Evolutionary conservation across 2,113 vertebrate species (phyloP).

Genomic region (Tricholaema leucomelas): DNA sequence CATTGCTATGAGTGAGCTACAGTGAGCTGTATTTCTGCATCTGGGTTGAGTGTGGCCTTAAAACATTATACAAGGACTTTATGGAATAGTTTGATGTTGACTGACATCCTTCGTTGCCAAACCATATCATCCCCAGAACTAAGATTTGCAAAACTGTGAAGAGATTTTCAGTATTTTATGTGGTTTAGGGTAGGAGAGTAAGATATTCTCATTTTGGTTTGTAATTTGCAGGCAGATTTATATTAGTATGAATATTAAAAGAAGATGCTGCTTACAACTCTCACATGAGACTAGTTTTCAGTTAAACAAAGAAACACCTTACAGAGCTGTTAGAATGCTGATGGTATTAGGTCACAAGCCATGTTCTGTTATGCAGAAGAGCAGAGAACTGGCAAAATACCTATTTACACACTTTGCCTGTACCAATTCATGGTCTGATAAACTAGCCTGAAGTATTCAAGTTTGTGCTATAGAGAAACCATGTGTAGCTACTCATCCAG

Average conservation of each 20-base stretch:
- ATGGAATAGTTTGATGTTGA: not conserved
- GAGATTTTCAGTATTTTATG: not conserved
- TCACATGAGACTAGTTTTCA: not conserved
- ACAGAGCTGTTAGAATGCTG: not conserved
- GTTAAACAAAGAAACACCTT: not conserved
- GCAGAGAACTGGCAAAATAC: not conserved
- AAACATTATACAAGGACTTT: not conserved
- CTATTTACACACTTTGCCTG: not conserved
- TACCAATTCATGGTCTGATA: not conserved
- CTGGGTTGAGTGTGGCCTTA: not conserved
- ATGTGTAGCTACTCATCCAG: not conserved
- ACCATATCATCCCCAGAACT: not conserved
- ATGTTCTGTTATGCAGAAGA: not conserved
- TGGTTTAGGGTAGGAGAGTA: not conserved
- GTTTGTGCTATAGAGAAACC: not conserved
- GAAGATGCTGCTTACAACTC: not conserved
- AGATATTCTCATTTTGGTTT: not conserved
- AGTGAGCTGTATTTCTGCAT: not conserved
- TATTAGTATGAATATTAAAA: not conserved
- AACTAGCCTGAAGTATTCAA: not conserved
- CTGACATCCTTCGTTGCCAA: not conserved
- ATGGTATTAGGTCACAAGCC: not conserved
- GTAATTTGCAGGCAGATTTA: not conserved
- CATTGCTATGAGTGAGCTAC: not conserved
- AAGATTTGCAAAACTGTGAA: not conserved